These are phyloP conservation scores for Sycophila texana DNA, from an alignment of 2,888 invertebrate genomes.

Conservation along the genomic window DNA sequence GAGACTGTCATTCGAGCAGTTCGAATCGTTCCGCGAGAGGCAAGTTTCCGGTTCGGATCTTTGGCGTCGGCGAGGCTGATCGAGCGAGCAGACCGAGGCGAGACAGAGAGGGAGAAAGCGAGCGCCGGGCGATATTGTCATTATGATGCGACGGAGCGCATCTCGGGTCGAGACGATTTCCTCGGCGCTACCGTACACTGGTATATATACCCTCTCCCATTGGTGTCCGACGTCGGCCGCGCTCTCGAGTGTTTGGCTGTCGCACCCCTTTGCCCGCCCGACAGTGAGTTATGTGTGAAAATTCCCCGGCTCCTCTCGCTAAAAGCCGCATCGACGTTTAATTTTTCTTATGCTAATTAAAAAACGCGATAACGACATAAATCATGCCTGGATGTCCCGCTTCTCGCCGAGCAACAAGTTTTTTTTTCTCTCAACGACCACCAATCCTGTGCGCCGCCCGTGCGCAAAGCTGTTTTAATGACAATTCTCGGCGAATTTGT, in stretches of 20 bases:
- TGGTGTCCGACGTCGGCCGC: constrained; percentile 3
- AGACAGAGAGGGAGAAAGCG: background rate
- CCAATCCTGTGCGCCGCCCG: background rate
- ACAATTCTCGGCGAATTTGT: background rate
- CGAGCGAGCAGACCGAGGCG: background rate
- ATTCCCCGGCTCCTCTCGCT: constrained; percentile 35
- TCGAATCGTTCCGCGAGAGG: constrained; percentile 2
- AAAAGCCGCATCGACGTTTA: constrained; percentile 53
- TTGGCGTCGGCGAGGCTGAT: background rate
- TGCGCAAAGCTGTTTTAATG: background rate
- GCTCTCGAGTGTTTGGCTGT: constrained; percentile 20
- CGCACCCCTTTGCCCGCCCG: constrained; percentile 41
- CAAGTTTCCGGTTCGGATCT: constrained; percentile 35
- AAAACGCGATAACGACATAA: constrained; percentile 51
- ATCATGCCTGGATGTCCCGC: constrained; percentile 36
- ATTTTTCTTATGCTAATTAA: constrained; percentile 57
- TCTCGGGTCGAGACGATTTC: constrained; percentile 49
- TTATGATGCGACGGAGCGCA: constrained; percentile 38
- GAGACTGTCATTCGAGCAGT: constrained; percentile 31
- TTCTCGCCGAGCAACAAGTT: constrained; percentile 43
- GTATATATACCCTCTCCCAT: constrained; percentile 13
- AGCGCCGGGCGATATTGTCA: constrained; percentile 26
- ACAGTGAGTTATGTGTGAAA: constrained; percentile 58
- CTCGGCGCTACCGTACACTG: constrained; percentile 6
- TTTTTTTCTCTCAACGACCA: constrained; percentile 15